Conservation (phyloP, 2,888 invertebrate species). For the Protula sp. region DNA sequence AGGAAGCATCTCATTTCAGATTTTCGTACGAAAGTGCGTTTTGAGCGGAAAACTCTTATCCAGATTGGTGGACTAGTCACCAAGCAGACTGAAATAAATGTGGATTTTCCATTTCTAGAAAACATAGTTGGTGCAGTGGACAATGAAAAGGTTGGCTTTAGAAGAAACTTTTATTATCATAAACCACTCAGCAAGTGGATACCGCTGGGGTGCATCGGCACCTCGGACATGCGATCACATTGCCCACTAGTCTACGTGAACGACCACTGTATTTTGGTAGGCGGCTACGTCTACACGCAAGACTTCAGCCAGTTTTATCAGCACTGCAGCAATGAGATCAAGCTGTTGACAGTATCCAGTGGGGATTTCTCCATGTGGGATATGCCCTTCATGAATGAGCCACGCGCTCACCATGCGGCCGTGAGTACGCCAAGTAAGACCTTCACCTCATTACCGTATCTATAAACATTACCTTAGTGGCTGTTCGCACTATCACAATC, state of each 20-base stretch:
- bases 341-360: constrained; percentile 9
- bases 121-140: background rate
- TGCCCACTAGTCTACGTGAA: constrained; percentile 18
- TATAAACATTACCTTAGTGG: too few relatives aligned
- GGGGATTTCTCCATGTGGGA: constrained; percentile 22
- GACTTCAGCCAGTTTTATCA: constrained; percentile 6
- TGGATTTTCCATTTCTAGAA: background rate
- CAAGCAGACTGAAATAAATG: background rate
- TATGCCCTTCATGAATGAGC: constrained; percentile 11
- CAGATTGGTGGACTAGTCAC: constrained; percentile 15
- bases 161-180: constrained; percentile 16
- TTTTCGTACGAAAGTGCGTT: constrained; percentile 17
- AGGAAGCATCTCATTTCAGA: constrained; percentile 11
- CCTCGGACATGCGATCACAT: constrained; percentile 14
- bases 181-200: constrained; percentile 13
- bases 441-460: background rate
- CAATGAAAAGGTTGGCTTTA: constrained; percentile 4
- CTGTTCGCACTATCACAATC: too few relatives aligned
- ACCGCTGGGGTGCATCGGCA: constrained; percentile 12
- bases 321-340: constrained; percentile 19
- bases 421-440: constrained; percentile 1
- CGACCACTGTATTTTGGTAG: constrained; percentile 15
- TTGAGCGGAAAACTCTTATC: constrained; percentile 8
- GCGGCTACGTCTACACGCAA: constrained; percentile 14
- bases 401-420: constrained; percentile 16